Evolutionary conservation across 2,888 invertebrate species (phyloP).

Genomic region (Cryptophagus acutangulus): DNA sequence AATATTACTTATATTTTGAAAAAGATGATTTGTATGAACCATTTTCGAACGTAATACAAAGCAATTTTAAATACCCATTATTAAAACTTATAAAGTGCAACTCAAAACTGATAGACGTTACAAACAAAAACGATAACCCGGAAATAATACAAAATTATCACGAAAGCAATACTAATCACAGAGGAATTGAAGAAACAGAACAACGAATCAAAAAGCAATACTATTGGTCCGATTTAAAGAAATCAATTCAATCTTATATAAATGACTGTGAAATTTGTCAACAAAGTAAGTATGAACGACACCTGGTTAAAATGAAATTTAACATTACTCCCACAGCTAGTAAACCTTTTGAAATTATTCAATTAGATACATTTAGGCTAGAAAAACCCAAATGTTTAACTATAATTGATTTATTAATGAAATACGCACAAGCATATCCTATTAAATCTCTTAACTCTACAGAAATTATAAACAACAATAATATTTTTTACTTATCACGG

Average conservation of each 20-base stretch:
- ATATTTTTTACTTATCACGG: background rate
- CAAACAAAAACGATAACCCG: background rate
- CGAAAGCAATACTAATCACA: too few relatives aligned
- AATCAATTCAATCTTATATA: background rate
- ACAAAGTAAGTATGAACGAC: slow-evolving; percentile 4
- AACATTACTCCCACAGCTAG: background rate
- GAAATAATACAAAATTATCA: background rate
- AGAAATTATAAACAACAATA: background rate
- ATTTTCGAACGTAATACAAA: slow-evolving; percentile 8
- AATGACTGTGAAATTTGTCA: too few relatives aligned
- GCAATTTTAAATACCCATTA: slow-evolving; percentile 9
- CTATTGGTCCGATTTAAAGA: background rate
- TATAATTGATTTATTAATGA: background rate
- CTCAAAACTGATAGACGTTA: background rate
- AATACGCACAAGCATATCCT: slow-evolving; percentile 3
- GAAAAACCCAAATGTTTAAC: slow-evolving; percentile 4
- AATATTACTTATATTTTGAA: slow-evolving; percentile 14
- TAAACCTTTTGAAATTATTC: slow-evolving; percentile 6
- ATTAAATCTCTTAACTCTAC: too few relatives aligned
- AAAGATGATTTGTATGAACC: slow-evolving; percentile 11
- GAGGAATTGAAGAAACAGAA: too few relatives aligned
- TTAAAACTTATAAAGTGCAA: background rate
- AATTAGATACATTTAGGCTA: background rate
- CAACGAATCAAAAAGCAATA: too few relatives aligned
- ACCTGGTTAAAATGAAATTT: background rate